These are phyloP conservation scores for Ptychadena robeensis DNA, from an alignment of 2,797 vertebrate genomes.

Conservation along the genomic window DNA sequence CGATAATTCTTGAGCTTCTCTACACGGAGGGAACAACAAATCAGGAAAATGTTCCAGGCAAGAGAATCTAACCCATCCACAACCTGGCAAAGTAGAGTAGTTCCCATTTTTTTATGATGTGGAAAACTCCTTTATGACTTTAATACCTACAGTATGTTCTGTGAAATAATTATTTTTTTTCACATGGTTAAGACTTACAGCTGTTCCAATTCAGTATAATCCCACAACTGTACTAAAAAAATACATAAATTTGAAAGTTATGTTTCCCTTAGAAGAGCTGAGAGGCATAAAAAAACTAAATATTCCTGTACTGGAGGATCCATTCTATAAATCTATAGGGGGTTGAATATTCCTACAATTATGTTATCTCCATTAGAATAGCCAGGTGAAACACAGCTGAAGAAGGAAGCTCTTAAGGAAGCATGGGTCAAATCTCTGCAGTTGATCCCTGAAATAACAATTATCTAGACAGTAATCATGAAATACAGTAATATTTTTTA, in stretches of 20 bases:
- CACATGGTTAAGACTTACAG: not conserved
- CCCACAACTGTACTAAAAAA: slow-evolving; percentile 18
- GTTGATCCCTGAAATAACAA: slow-evolving; percentile 8
- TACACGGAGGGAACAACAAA: not conserved
- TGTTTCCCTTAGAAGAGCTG: not conserved
- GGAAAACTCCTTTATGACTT: not conserved
- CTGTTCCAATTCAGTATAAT: slow-evolving; percentile 1
- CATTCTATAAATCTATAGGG: not conserved
- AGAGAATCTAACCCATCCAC: not conserved
- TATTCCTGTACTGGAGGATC: slow-evolving; percentile 2
- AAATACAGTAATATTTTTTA: slow-evolving; percentile 4
- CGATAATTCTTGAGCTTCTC: not conserved
- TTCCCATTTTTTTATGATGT: not conserved
- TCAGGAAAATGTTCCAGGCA: not conserved
- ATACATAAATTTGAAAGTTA: slow-evolving; percentile 5
- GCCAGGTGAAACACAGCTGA: not conserved
- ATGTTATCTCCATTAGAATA: not conserved
- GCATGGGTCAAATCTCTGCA: not conserved
- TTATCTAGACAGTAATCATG: not conserved
- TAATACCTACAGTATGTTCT: not conserved
- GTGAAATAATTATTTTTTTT: not conserved
- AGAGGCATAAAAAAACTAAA: not conserved
- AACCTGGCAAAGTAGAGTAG: not conserved
- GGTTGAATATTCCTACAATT: not conserved
- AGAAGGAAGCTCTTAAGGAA: not conserved